Conservation (phyloP, 37 sponge, comb jelly and placozoan species). For the Tethya wilhelma region DNA sequence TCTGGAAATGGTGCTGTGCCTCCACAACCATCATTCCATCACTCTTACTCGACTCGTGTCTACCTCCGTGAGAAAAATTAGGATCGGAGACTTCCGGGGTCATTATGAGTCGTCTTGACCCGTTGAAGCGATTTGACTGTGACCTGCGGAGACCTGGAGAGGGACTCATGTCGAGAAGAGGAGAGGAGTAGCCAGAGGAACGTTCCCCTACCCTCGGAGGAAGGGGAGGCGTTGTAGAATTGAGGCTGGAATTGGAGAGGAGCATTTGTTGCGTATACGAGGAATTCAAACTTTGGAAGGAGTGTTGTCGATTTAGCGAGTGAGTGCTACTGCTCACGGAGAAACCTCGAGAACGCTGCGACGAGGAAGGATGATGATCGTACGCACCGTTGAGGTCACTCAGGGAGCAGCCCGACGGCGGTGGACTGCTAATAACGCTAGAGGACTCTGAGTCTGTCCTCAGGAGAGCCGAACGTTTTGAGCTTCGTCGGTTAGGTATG, state of each 20-base stretch:
- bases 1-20: neutral
- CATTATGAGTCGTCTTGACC: no score
- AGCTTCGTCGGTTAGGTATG: constrained; percentile 20
- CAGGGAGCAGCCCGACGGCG: constrained; percentile 9
- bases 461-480: constrained; percentile 10
- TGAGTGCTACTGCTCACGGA: neutral
- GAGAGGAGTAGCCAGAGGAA: constrained; percentile 44
- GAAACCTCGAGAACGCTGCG: neutral
- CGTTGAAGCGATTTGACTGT: neutral
- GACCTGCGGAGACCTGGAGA: constrained; percentile 18
- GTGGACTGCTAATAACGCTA: neutral
- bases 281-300: neutral
- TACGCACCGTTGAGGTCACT: neutral
- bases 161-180: constrained; percentile 30
- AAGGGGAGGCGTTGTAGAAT: neutral
- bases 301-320: constrained; percentile 14
- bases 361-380: neutral
- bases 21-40: constrained; percentile 35
- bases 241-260: neutral
- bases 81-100: neutral
- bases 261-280: neutral
- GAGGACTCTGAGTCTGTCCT: constrained; percentile 31
- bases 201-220: neutral
- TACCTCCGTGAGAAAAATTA: no score
- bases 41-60: constrained; percentile 23